Evolutionary conservation across 2,797 vertebrate species (phyloP), one percentile per base, ranked within the genome.

Genomic region (Brachyalestes nurse): DNA sequence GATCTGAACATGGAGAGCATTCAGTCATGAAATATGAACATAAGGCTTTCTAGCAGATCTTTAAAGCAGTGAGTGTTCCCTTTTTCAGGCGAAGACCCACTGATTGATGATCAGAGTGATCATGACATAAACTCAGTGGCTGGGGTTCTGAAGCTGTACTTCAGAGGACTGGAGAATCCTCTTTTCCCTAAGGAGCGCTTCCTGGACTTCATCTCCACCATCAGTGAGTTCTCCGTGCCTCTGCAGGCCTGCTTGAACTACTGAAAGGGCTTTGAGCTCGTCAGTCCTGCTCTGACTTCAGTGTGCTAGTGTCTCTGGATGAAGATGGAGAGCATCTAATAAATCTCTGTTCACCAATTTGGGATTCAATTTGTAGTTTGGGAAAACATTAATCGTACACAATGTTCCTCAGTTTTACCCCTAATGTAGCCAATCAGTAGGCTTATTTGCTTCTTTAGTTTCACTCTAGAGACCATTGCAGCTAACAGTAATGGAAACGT

Each of bases 121-220:
- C 96, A 97, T 7, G 98, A 99, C 78, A 99, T 99, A 79, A 99
- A 99, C 88, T 99, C 98, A 0, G 97, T 98, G 67, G 98, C 98
- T 12, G 98, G 98, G 14, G 98, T 99, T 79, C 93, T 99, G 90
- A 99, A 99, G 92, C 95, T 99, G 61, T 99, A 99, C 88, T 99
- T 99, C 93, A 95, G 98, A 89, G 98, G 98, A 65, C 93, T 99
- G 92, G 97, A 99, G 94, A 98, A 99, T 88, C 97, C 98, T 0
- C 90, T 99, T 84, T 99, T 99, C 93, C 97, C 98, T 82, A 99
- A 99, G 94, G 98, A 99, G 91, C 96, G 95, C 88, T 99, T 99
- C 94, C 94, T 97, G 90, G 98, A 99, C 92, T 95, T 99, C 90
- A 96, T 99, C 88, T 97, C 97, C 82, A 98, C 97, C 78, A 96